These are phyloP conservation scores for Drosophila nigromelanica DNA, from an alignment of 1,140 invertebrate genomes.

Conservation along the genomic window DNA sequence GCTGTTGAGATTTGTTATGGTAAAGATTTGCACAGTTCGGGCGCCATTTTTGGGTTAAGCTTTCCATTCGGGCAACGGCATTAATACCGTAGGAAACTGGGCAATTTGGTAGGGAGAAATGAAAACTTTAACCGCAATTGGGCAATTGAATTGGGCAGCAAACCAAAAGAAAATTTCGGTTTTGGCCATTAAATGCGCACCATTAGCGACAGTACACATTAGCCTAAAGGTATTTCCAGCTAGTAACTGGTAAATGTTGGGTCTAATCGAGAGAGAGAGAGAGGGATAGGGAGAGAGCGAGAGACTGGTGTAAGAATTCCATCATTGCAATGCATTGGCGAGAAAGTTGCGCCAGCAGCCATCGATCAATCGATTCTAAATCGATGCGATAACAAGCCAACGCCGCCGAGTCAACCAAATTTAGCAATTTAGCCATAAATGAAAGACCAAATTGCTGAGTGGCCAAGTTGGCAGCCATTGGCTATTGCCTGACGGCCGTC, in stretches of 20 bases:
- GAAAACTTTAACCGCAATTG: constrained; percentile 17
- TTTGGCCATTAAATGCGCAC: constrained; percentile 27
- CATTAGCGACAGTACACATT: constrained; percentile 33
- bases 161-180: constrained; percentile 2
- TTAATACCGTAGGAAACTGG: neutral
- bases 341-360: constrained; percentile 48
- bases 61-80: constrained; percentile 11
- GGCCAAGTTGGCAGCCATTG: constrained; percentile 20
- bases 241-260: constrained; percentile 3
- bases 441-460: constrained; percentile 55
- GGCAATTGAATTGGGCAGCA: constrained; percentile 38
- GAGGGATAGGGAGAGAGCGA: neutral
- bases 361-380: constrained; percentile 52
- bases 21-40: constrained; percentile 28
- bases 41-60: constrained; percentile 14
- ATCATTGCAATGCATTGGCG: constrained; percentile 36
- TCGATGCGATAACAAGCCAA: constrained; percentile 52
- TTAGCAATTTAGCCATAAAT: constrained; percentile 78
- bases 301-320: constrained; percentile 11
- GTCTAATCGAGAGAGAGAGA: neutral
- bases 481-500: constrained; percentile 16
- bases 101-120: constrained; percentile 3
- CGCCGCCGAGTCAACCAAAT: constrained; percentile 50
- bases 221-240: constrained; percentile 9
- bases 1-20: constrained; percentile 14